Base-by-base conservation (phyloP, 2,797 vertebrate genomes). In the Danio choprae region DNA sequence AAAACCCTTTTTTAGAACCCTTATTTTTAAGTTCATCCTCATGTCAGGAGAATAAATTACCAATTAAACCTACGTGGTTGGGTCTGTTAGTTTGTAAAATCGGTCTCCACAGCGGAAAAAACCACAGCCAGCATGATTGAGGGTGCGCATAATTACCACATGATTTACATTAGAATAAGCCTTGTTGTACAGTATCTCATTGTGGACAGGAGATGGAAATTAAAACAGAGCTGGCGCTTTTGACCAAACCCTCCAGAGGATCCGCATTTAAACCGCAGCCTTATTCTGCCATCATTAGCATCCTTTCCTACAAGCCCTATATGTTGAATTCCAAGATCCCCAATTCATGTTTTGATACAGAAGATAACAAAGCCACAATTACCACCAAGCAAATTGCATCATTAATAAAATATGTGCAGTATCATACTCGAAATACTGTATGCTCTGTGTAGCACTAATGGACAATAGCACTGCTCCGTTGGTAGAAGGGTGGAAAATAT, bases 161-260 rank as follows among this genome's bases (percentile, higher is more conserved):
- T 81, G 67, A 83, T 83, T 83, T 79, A 83, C 81, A 83, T 81
- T 20, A 70, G 64, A 86, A 83, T 83, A 76, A 48, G 74, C 77
- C 53, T 74, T 81, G 55, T 82, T 70, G 62, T 71, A 77, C 56
- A 64, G 41, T 73, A 63, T 70, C 73, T 50, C 60, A 60, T 84
- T 78, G 60, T 40, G 55, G 53, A 8, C 72, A 79, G 50, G 81
- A 76, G 41, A 75, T 79, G 76, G 77, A 79, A 82, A 77, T 80
- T 79, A 77, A 59, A 77, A 76, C 69, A 67, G 73, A 22, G 22
- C 65, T 69, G 44, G 67, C 56, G 16, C 75, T 71, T 51, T 79
- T 71, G 67, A 70, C 55, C 53, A 46, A 77, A 70, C 62, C 46
- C 81, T 79, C 44, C 70, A 73, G 69, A 78, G 63, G 59, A 46